A percentile compares a stretch with the other conserved stretches of the same genome.
Evolutionary conservation across 2,888 invertebrate genomes (phyloP).

Genomic region (Euphydryas editha): DNA sequence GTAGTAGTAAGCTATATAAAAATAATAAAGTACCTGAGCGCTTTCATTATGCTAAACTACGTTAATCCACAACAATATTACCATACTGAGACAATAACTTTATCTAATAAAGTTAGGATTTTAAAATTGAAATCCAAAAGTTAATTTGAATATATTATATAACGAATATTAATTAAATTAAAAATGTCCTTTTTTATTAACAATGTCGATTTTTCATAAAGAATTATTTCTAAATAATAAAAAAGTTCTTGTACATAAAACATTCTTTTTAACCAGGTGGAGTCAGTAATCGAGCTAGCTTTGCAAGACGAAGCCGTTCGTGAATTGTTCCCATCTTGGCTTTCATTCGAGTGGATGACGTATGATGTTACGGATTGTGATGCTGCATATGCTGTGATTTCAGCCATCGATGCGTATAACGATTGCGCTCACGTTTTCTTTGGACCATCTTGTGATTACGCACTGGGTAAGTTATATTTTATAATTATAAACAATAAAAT

Average conservation of each 20-base stretch:
- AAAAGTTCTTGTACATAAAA: too few relatives aligned
- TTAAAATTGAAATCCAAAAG: background rate
- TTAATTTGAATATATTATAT: too few relatives aligned
- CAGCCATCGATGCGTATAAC: constrained; percentile 88
- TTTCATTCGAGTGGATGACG: constrained; percentile 84
- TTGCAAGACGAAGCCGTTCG: constrained; percentile 77
- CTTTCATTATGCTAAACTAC: constrained; percentile 5
- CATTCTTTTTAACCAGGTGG: constrained; percentile 70
- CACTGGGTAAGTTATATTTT: constrained; percentile 85
- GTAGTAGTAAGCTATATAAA: background rate
- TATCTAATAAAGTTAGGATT: background rate
- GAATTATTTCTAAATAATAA: too few relatives aligned
- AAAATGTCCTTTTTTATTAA: too few relatives aligned
- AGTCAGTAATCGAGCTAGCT: constrained; percentile 85
- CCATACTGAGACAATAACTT: background rate
- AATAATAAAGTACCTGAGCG: background rate
- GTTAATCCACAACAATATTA: background rate
- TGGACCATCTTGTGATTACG: constrained; percentile 92
- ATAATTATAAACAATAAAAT: background rate
- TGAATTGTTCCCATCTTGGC: constrained; percentile 82
- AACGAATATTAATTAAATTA: too few relatives aligned
- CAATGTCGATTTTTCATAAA: too few relatives aligned
- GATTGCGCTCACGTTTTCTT: constrained; percentile 91
- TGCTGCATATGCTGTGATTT: constrained; percentile 88
- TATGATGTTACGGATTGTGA: constrained; percentile 89